These are phyloP conservation scores for Melitaea athalia DNA, from an alignment of 2,888 invertebrate species.

Conservation along the genomic window DNA sequence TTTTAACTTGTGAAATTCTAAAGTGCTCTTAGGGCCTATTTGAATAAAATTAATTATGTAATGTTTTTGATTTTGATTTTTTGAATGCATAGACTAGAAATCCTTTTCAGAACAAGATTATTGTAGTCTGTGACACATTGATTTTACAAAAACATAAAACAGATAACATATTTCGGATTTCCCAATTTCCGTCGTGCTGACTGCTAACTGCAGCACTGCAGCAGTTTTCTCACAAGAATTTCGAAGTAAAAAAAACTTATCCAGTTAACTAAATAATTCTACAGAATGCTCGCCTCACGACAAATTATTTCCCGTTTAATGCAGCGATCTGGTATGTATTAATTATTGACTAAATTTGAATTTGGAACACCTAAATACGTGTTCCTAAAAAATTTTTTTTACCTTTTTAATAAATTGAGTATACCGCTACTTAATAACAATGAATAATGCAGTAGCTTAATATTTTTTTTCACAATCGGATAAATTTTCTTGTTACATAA, in stretches of 20 bases:
- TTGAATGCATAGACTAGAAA: not conserved
- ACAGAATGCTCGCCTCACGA: constrained; percentile 64
- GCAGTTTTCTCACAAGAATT: not conserved
- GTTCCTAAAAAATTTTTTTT: not conserved
- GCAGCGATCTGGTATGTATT: constrained; percentile 63
- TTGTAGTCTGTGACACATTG: constrained; percentile 2
- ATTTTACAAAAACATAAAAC: not conserved
- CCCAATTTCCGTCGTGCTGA: constrained; percentile 11
- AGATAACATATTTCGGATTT: constrained; percentile 11
- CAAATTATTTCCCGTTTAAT: constrained; percentile 63
- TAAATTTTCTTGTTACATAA: constrained; percentile 57
- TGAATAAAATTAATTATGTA: too few relatives aligned
- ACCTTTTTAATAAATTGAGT: not conserved
- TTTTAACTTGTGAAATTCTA: too few relatives aligned
- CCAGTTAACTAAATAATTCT: not conserved
- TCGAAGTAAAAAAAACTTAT: not conserved
- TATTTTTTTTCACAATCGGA: not conserved
- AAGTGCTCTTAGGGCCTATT: too few relatives aligned
- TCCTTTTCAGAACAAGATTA: not conserved
- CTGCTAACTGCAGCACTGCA: not conserved
- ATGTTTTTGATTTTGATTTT: too few relatives aligned
- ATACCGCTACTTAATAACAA: not conserved
- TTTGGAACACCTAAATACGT: not conserved
- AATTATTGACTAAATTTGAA: not conserved
- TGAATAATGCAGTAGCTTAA: not conserved